These are phyloP conservation scores for Mallotus villosus DNA, from an alignment of 2,797 vertebrate genomes.

Conservation along the genomic window DNA sequence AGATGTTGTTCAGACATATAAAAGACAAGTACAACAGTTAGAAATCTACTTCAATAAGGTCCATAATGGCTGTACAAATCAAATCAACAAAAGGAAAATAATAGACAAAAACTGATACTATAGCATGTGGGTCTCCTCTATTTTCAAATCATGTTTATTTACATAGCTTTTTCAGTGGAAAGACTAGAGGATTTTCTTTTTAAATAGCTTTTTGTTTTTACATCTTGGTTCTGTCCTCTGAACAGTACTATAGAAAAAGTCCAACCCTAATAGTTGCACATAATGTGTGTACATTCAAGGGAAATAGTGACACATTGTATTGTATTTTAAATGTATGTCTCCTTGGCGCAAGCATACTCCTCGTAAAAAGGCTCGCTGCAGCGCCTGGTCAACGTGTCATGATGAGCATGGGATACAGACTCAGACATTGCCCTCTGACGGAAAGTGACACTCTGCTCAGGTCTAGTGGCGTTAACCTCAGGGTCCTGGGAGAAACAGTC, in stretches of 20 bases:
- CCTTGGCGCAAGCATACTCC: conserved; percentile 84
- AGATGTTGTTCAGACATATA: conserved; percentile 43
- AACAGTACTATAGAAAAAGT: conserved; percentile 65
- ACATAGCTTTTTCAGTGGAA: conserved; percentile 71
- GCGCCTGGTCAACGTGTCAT: conserved; percentile 63
- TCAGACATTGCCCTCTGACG: conserved; percentile 83
- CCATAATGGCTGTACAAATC: conserved; percentile 39
- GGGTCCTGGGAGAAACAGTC: conserved; percentile 24
- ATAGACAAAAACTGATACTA: conserved; percentile 17
- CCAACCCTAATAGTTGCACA: conserved; percentile 45
- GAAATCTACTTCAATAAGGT: conserved; percentile 24
- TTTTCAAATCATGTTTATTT: conserved; percentile 46
- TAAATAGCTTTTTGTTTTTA: conserved; percentile 40
- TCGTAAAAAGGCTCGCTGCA: conserved; percentile 88
- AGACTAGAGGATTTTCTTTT: conserved; percentile 58
- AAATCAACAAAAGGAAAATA: conserved; percentile 27
- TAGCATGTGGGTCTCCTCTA: conserved; percentile 59
- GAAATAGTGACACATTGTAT: conserved; percentile 33
- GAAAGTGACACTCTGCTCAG: conserved; percentile 51
- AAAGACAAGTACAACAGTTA: conserved; percentile 46
- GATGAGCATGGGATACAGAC: conserved; percentile 64
- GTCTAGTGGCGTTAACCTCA: conserved; percentile 24
- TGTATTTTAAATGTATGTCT: conserved; percentile 87
- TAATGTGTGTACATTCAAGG: conserved; percentile 42
- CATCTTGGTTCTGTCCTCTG: conserved; percentile 52